A percentile compares a stretch with the other conserved stretches of the same genome.
These are phyloP conservation scores for Gryllus bimaculatus DNA, from an alignment of 1,140 invertebrate genomes.

Conservation along the genomic window DNA sequence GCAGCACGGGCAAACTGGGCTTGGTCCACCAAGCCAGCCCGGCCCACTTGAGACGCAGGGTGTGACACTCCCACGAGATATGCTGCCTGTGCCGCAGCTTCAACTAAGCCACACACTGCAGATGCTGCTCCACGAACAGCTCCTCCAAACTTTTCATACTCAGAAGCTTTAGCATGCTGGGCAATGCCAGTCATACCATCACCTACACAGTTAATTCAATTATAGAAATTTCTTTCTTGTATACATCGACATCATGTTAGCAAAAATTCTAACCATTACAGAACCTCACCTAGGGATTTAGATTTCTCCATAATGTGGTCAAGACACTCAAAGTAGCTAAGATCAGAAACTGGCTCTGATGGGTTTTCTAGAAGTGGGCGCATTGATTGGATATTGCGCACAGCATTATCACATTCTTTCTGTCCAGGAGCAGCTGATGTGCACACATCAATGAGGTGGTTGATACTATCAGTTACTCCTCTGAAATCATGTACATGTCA, in stretches of 20 bases:
- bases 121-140: constrained; percentile 74
- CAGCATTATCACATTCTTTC: constrained; percentile 93
- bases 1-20: constrained; percentile 79
- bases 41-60: constrained; percentile 78
- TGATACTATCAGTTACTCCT: constrained; percentile 86
- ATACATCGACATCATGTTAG: too few relatives aligned
- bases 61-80: constrained; percentile 92
- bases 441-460: constrained; percentile 75
- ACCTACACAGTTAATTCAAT: constrained; percentile 37
- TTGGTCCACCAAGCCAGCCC: constrained; percentile 85
- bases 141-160: constrained; percentile 79
- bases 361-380: constrained; percentile 75
- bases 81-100: constrained; percentile 86
- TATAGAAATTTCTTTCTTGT: too few relatives aligned
- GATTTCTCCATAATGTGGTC: constrained; percentile 92
- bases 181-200: constrained; percentile 93
- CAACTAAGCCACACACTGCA: constrained; percentile 86
- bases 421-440: constrained; percentile 77
- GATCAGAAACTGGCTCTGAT: constrained; percentile 76
- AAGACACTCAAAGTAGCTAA: constrained; percentile 88
- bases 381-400: constrained; percentile 84
- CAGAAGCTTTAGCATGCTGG: constrained; percentile 77
- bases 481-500: constrained; percentile 25
- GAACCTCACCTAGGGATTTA: constrained; percentile 54
- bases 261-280: too few relatives aligned